These are phyloP conservation scores for Rhysida immarginata DNA, from an alignment of 1,140 invertebrate species.

Conservation along the genomic window DNA sequence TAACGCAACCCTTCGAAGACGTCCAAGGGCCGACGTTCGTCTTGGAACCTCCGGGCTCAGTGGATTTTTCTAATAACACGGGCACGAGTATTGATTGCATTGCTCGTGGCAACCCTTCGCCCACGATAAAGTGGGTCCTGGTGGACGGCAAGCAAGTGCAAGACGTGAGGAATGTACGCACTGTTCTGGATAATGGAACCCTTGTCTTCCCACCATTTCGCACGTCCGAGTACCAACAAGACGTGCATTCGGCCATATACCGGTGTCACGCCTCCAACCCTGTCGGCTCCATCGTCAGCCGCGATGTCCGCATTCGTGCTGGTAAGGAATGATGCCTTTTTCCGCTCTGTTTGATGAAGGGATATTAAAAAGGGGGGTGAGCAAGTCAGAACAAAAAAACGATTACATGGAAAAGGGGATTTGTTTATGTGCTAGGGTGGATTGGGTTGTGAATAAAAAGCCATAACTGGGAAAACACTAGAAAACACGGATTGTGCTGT, in stretches of 20 bases:
- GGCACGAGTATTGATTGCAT: constrained; percentile 83
- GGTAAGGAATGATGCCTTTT: constrained; percentile 43
- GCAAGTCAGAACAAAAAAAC: too few species aligned
- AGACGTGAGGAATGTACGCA: constrained; percentile 48
- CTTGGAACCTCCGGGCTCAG: constrained; percentile 72
- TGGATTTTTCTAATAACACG: constrained; percentile 87
- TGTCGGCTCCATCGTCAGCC: constrained; percentile 57
- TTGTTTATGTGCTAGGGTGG: too few species aligned
- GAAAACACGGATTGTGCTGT: too few species aligned
- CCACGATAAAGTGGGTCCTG: constrained; percentile 67
- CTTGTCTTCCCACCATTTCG: constrained; percentile 31
- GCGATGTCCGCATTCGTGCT: constrained; percentile 63
- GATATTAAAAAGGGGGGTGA: too few species aligned
- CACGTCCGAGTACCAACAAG: constrained; percentile 22
- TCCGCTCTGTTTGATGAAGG: too few species aligned
- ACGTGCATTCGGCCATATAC: constrained; percentile 31
- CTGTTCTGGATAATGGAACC: constrained; percentile 30
- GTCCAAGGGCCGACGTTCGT: constrained; percentile 66
- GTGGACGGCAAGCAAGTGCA: constrained; percentile 73
- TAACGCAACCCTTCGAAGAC: not conserved
- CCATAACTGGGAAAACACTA: too few species aligned
- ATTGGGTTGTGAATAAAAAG: too few species aligned
- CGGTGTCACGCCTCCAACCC: constrained; percentile 55
- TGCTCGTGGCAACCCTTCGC: constrained; percentile 72
- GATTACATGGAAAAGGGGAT: too few species aligned